These are phyloP conservation scores for Chiridota heheva DNA, from an alignment of 35 echinoderm and acorn worm genomes.

Conservation along the genomic window DNA sequence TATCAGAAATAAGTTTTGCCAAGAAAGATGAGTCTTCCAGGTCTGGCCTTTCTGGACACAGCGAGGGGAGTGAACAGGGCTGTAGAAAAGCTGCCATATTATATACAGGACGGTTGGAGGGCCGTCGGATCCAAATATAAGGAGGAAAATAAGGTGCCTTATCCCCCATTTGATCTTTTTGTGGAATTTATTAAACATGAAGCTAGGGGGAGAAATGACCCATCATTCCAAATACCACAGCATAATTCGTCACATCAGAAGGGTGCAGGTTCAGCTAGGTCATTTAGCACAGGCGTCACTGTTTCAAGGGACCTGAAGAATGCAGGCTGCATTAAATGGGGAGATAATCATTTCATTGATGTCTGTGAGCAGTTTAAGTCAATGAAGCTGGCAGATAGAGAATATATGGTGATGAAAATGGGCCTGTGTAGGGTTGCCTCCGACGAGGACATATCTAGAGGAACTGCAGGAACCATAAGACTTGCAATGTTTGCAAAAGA, in stretches of 20 bases:
- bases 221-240: not conserved
- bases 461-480: constrained; percentile 17
- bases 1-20: constrained; percentile 33
- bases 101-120: constrained; percentile 45
- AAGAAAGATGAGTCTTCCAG: constrained; percentile 42
- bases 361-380: not conserved
- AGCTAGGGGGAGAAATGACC: constrained; percentile 44
- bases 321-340: not conserved
- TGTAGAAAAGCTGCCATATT: constrained; percentile 54
- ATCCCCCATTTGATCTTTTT: constrained; percentile 53
- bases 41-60: constrained; percentile 55
- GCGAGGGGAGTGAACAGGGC: constrained; percentile 35
- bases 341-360: not conserved
- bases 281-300: not conserved
- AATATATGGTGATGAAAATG: constrained; percentile 23
- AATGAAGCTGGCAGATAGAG: not conserved
- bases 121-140: constrained; percentile 34
- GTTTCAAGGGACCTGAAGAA: not conserved
- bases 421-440: constrained; percentile 53
- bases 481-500: constrained; percentile 40
- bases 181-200: constrained; percentile 28
- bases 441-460: constrained; percentile 40
- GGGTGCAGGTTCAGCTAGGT: not conserved
- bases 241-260: not conserved
- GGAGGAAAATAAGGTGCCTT: constrained; percentile 18